These are phyloP conservation scores for Pipistrellus nathusii DNA, from an alignment of 2,797 vertebrate genomes.

Conservation along the genomic window DNA sequence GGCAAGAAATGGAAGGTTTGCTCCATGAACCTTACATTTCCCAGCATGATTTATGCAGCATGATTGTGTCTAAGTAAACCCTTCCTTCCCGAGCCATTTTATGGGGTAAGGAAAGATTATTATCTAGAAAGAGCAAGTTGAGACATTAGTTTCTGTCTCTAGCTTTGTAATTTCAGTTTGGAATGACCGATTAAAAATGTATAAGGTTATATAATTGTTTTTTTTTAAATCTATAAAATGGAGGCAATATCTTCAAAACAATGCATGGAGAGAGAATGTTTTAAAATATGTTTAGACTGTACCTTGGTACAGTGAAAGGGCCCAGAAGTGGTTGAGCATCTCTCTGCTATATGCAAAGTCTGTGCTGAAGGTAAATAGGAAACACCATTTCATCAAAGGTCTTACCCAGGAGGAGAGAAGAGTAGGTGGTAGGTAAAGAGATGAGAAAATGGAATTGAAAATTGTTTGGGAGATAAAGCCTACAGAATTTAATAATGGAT, in stretches of 20 bases:
- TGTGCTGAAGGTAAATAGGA: background rate
- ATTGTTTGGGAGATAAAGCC: background rate
- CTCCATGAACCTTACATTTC: slow-evolving; percentile 50
- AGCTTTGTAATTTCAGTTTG: slow-evolving; percentile 38
- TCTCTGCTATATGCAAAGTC: background rate
- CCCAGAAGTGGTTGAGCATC: no score
- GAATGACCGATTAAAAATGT: background rate
- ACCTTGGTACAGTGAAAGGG: background rate
- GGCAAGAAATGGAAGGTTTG: slow-evolving; percentile 59
- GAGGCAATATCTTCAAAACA: background rate
- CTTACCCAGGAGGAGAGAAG: background rate
- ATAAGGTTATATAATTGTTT: background rate
- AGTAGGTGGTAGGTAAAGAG: background rate
- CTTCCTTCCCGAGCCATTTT: slow-evolving; percentile 46
- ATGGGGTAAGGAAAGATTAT: slow-evolving; percentile 50
- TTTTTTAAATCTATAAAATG: background rate
- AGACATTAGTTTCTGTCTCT: slow-evolving; percentile 31
- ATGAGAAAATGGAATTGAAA: background rate
- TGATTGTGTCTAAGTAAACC: slow-evolving; percentile 38
- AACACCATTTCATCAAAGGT: background rate
- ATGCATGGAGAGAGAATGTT: background rate
- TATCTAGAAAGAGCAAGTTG: slow-evolving; percentile 4
- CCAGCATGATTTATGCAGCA: slow-evolving; percentile 39
- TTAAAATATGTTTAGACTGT: background rate
- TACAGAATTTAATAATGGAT: background rate